phyloP scores from a whole-genome alignment of 2,797 vertebrate genomes.

The Oryzias sinensis region DNA sequence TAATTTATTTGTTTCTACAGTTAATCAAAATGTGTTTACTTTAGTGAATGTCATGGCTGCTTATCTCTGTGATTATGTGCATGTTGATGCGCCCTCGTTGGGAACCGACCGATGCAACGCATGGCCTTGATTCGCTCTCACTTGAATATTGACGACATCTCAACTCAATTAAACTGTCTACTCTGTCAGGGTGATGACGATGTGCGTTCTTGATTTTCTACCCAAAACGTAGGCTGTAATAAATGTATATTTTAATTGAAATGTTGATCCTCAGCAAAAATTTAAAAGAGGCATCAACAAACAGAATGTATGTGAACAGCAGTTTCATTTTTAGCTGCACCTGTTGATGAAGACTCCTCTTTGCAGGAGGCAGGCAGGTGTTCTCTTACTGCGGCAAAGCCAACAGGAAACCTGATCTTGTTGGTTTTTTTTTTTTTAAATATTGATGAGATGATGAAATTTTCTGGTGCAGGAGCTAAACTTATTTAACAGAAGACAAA shows the following conservation, averaged over 20 bases:
- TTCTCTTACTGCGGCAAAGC: slow-evolving; percentile 52
- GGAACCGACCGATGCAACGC: slow-evolving; percentile 32
- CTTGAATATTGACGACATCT: slow-evolving; percentile 29
- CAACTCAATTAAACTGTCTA: slow-evolving; percentile 17
- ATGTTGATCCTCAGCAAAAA: slow-evolving; percentile 18
- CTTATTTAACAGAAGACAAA: slow-evolving; percentile 37
- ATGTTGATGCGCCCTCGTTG: slow-evolving; percentile 45
- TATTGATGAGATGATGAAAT: slow-evolving; percentile 64
- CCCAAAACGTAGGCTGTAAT: slow-evolving; percentile 13
- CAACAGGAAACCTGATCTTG: slow-evolving; percentile 58
- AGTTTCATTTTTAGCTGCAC: slow-evolving; percentile 20
- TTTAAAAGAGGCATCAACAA: slow-evolving; percentile 12
- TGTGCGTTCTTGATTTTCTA: slow-evolving; percentile 8
- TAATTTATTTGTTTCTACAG: slow-evolving; percentile 10
- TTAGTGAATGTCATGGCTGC: slow-evolving; percentile 31
- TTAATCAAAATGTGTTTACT: slow-evolving; percentile 28
- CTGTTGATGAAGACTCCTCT: slow-evolving; percentile 46
- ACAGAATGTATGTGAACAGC: slow-evolving; percentile 12
- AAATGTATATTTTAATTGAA: slow-evolving; percentile 12
- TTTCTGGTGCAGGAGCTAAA: slow-evolving; percentile 40
- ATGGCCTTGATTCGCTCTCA: slow-evolving; percentile 48
- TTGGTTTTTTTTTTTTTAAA: slow-evolving; percentile 47
- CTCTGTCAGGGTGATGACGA: slow-evolving; percentile 2
- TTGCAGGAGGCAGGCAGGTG: slow-evolving; percentile 28
- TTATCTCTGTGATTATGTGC: slow-evolving; percentile 48